A percentile compares a stretch with the other conserved stretches of the same genome.
Evolutionary conservation across 2,797 vertebrate genomes (phyloP).

Genomic region (Sebastes iracundus): DNA sequence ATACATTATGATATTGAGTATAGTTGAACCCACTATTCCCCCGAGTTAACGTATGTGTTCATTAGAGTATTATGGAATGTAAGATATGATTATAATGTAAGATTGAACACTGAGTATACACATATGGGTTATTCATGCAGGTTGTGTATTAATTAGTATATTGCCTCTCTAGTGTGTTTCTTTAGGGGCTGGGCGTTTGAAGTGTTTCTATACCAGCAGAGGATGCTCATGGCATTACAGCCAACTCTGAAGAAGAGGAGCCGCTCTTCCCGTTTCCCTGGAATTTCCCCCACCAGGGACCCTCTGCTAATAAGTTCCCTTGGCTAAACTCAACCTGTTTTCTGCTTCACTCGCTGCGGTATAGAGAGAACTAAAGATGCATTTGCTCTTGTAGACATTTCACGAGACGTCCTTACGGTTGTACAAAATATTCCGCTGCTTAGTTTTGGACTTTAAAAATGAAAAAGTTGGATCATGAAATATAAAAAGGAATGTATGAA

Average conservation of each 20-base stretch:
- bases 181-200: conserved; percentile 63
- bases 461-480: conserved; percentile 28
- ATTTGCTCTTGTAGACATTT: conserved; percentile 42
- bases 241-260: conserved; percentile 48
- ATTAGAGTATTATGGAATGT: conserved; percentile 32
- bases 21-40: conserved; percentile 3
- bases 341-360: conserved; percentile 52
- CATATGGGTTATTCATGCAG: conserved; percentile 65
- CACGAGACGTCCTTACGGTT: neutral
- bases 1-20: conserved; percentile 30
- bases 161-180: conserved; percentile 54
- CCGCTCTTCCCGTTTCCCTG: conserved; percentile 47
- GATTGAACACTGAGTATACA: conserved; percentile 34
- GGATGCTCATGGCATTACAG: conserved; percentile 75
- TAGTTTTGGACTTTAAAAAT: conserved; percentile 18
- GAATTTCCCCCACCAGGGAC: conserved; percentile 66
- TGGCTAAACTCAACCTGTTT: conserved; percentile 68
- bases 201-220: conserved; percentile 73
- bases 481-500: conserved; percentile 11
- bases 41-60: conserved; percentile 22
- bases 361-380: conserved; percentile 41
- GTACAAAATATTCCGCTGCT: conserved; percentile 23
- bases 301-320: conserved; percentile 75
- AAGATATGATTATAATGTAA: conserved; percentile 31
- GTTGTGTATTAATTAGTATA: conserved; percentile 67